Base-by-base conservation (phyloP, 2,797 vertebrate genomes). In the Sorex maritimensis region DNA sequence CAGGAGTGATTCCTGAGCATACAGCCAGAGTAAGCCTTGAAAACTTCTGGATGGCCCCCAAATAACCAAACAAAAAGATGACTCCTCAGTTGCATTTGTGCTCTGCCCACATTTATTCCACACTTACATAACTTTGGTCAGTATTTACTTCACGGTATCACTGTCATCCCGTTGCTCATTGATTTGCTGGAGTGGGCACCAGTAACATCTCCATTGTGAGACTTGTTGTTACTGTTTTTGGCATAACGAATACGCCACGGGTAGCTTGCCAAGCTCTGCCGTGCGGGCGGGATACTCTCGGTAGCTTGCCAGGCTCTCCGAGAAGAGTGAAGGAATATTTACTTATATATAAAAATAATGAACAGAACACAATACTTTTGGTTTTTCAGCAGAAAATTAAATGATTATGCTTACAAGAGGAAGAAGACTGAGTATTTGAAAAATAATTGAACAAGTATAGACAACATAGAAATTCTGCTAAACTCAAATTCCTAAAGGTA, bases 391-490 rank as follows among this genome's bases (percentile, higher is more conserved):
- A 49, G 24, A 89, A 84, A 86, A 90, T 87, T 5, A 55, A 81
- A 89, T 68, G 65, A 91, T 55, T 77, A 10, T 49, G 34, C 34
- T 73, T 78, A 58, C 49, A 68, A 92, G 28, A 61, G 2, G 46
- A 46, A 86, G 49, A 46, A 86, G 55, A 83, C 24, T n/a, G 19
- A 58, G 58, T 24, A 17, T 75, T 82, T 91, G 5, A 34, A 84
- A 78, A 81, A 34, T 46, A 4, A 81, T 92, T 81, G 58, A 92
- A 65, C 11, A 88, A 86, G 19, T 58, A 73, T 11, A 55, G 82
- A 94, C 74, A 93, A 88, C 58, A 79, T 17, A 46, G 80, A 49
- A 46, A 81, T 15, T 88, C 72, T 91, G 79, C 86, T 46, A 71
- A 94, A 44, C 24, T 14, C 30, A 49, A 72, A 73, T 72, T 55